Evolutionary conservation across 1,140 invertebrate species (phyloP).

Genomic region (Aphaenogaster ashmeadi): DNA sequence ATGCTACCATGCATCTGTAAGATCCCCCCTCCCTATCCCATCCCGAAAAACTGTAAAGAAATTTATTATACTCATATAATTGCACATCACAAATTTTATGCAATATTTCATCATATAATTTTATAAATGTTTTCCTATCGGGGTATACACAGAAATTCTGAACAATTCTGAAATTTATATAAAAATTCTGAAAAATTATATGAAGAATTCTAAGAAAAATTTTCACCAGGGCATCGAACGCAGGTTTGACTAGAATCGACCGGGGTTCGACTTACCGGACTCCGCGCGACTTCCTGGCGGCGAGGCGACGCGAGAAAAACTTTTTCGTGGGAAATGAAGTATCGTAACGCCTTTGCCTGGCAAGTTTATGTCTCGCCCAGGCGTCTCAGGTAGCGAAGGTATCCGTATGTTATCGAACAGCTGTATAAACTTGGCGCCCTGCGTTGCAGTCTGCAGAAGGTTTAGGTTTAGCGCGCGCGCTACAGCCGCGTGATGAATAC

Average conservation of each 20-base stretch:
- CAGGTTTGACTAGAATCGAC: not conserved
- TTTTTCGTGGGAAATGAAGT: not conserved
- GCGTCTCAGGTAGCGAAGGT: constrained; percentile 21
- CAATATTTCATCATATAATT: too few species aligned
- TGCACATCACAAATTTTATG: too few species aligned
- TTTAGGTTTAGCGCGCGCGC: constrained; percentile 6
- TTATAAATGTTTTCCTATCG: too few species aligned
- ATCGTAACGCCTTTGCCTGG: not conserved
- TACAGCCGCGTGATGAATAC: constrained; percentile 15
- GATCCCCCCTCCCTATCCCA: too few species aligned
- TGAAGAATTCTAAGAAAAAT: too few species aligned
- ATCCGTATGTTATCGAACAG: constrained; percentile 37
- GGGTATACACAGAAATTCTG: too few species aligned
- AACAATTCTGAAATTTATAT: too few species aligned
- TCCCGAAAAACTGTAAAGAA: too few species aligned
- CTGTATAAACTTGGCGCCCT: constrained; percentile 31
- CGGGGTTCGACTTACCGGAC: not conserved
- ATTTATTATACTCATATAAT: too few species aligned
- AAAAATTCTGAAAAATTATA: too few species aligned
- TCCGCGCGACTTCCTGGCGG: not conserved
- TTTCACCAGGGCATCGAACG: not conserved
- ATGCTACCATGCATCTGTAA: too few species aligned
- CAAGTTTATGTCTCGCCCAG: not conserved
- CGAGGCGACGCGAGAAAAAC: not conserved
- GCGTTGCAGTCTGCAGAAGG: not conserved